These are phyloP conservation scores for Lipotes vexillifer DNA, from an alignment of 2,113 vertebrate species.

Conservation along the genomic window DNA sequence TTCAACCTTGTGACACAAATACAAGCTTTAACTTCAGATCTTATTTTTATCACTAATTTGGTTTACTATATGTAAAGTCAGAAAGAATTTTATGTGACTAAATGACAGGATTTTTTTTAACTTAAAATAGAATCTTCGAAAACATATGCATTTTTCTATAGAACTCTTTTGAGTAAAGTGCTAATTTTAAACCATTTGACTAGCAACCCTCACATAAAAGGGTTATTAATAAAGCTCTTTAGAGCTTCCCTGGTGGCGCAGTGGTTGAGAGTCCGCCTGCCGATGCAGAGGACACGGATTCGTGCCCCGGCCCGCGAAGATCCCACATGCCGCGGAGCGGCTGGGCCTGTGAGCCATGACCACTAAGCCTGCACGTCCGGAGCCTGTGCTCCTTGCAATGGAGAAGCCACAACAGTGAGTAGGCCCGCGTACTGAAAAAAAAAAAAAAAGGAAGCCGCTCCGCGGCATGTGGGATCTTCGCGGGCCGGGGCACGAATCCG, in stretches of 20 bases:
- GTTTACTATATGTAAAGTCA: neutral
- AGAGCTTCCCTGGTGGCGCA: neutral
- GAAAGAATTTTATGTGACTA: neutral
- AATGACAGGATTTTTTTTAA: neutral
- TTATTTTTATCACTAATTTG: neutral
- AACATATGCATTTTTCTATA: neutral
- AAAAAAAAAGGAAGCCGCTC: too few relatives aligned
- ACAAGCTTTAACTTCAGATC: conserved; percentile 14
- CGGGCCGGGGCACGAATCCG: too few relatives aligned
- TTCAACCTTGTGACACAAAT: conserved; percentile 54
- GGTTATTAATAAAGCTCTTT: neutral
- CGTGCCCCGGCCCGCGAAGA: too few relatives aligned
- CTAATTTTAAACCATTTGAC: neutral
- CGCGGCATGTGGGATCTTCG: too few relatives aligned
- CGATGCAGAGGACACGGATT: too few relatives aligned
- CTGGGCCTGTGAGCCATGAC: too few relatives aligned
- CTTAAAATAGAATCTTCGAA: neutral
- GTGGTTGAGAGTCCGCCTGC: too few relatives aligned
- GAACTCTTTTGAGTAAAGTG: neutral
- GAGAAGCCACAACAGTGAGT: too few relatives aligned
- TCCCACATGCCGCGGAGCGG: too few relatives aligned
- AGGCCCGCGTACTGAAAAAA: too few relatives aligned
- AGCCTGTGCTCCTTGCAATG: too few relatives aligned
- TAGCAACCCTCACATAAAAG: neutral
- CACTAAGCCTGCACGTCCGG: too few relatives aligned